Percentiles rank a stretch among this genome's conserved stretches.
phyloP scores from a whole-genome alignment of 2,797 vertebrate genomes.

The Sarcophilus harrisii region DNA sequence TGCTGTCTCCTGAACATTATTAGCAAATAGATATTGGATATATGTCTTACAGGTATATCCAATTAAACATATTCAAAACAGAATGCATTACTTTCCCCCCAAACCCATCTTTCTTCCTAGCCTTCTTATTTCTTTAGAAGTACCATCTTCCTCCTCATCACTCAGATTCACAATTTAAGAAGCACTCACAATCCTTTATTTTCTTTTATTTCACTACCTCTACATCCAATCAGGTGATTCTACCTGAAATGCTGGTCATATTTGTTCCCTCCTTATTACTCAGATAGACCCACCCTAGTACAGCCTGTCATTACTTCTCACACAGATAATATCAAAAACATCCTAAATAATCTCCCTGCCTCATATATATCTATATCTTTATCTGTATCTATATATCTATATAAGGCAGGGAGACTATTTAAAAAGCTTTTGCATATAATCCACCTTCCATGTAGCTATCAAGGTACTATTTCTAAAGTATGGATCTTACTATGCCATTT shows the following conservation, averaged over 20 bases:
- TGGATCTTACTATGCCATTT: background rate
- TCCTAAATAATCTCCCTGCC: background rate
- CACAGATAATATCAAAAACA: background rate
- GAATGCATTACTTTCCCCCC: background rate
- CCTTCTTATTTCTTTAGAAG: background rate
- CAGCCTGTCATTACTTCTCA: background rate
- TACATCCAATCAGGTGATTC: background rate
- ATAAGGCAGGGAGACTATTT: too few species aligned
- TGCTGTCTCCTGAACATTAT: background rate
- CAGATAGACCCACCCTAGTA: background rate
- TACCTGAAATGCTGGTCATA: background rate
- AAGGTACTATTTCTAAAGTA: background rate
- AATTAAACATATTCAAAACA: background rate
- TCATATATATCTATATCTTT: background rate
- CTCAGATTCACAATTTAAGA: background rate
- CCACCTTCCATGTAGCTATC: background rate
- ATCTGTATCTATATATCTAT: too few species aligned
- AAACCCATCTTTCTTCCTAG: background rate
- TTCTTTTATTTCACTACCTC: background rate
- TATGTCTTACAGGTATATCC: background rate
- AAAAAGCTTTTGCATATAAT: background rate
- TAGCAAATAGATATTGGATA: background rate
- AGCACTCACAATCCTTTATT: background rate
- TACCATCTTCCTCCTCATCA: background rate
- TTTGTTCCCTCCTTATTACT: too few species aligned